Percentiles rank a stretch among this genome's conserved stretches.
These are phyloP conservation scores for Octodonta nipae DNA, from an alignment of 2,888 invertebrate genomes.

Conservation along the genomic window DNA sequence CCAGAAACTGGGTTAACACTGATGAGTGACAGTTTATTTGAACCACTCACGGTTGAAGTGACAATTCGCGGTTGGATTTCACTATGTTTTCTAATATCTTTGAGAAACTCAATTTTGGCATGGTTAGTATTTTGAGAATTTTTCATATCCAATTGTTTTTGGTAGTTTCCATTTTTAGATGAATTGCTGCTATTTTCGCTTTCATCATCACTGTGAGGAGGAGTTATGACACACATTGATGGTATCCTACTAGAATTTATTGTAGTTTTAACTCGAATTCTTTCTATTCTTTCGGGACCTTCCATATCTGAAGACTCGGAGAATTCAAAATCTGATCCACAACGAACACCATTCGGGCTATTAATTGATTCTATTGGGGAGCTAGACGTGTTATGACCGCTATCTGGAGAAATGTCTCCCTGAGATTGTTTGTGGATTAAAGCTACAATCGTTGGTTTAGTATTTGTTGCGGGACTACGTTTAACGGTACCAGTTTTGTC, in stretches of 20 bases:
- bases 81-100: constrained; percentile 15
- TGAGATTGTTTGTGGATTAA: constrained; percentile 41
- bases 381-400: constrained; percentile 68
- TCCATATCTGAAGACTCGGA: constrained; percentile 79
- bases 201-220: constrained; percentile 77
- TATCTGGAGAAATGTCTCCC: constrained; percentile 66
- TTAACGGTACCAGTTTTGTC: constrained; percentile 36
- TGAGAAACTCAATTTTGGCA: constrained; percentile 13
- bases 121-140: constrained; percentile 12
- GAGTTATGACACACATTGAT: constrained; percentile 84
- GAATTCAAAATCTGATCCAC: constrained; percentile 66
- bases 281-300: constrained; percentile 74
- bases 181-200: constrained; percentile 37
- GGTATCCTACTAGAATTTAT: constrained; percentile 80
- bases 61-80: constrained; percentile 16
- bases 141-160: constrained; percentile 17
- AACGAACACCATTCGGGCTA: constrained; percentile 54
- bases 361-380: constrained; percentile 65
- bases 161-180: constrained; percentile 15
- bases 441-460: constrained; percentile 47
- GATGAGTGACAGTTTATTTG: constrained; percentile 25
- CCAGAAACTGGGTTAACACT: constrained; percentile 32
- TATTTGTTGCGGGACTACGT: constrained; percentile 28
- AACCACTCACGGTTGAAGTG: constrained; percentile 16
- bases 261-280: constrained; percentile 73